A percentile compares a stretch with the other conserved stretches of the same genome.
Evolutionary conservation across 53 echinoderm and acorn worm species (phyloP).

Genomic region (Mesocentrotus franciscanus): DNA sequence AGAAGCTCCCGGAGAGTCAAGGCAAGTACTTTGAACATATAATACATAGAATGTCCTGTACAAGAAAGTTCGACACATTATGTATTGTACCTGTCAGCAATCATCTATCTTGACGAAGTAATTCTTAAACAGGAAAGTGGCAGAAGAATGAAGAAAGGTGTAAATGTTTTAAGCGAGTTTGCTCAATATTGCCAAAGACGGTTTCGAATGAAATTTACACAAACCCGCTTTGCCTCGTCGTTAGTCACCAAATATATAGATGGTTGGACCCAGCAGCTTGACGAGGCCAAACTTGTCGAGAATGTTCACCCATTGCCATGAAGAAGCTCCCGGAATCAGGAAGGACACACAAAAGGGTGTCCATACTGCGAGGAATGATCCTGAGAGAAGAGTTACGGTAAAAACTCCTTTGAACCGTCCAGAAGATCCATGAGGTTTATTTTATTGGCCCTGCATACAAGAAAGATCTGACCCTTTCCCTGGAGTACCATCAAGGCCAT

Average conservation of each 20-base stretch:
- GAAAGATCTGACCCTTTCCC: not conserved
- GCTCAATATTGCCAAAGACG: not conserved
- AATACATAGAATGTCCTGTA: too few relatives aligned
- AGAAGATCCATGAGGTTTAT: not conserved
- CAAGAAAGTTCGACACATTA: too few relatives aligned
- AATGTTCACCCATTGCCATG: not conserved
- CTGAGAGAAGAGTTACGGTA: conserved; percentile 17
- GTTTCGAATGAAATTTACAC: not conserved
- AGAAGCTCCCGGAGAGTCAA: too few relatives aligned
- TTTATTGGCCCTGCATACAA: not conserved
- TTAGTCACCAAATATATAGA: not conserved
- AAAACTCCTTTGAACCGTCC: not conserved
- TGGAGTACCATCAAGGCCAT: not conserved
- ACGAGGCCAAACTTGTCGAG: not conserved
- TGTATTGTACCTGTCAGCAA: too few relatives aligned
- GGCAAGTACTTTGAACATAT: too few relatives aligned
- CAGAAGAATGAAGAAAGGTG: too few relatives aligned
- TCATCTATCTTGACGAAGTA: too few relatives aligned
- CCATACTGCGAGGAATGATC: conserved; percentile 2
- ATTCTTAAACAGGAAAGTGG: too few relatives aligned
- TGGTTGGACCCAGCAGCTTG: conserved; percentile 21
- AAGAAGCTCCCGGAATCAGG: not conserved
- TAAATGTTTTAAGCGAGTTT: not conserved
- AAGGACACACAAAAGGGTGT: not conserved
- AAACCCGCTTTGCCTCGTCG: not conserved